These are phyloP conservation scores for Tetragonisca angustula DNA, from an alignment of 2,888 invertebrate genomes.

Conservation along the genomic window DNA sequence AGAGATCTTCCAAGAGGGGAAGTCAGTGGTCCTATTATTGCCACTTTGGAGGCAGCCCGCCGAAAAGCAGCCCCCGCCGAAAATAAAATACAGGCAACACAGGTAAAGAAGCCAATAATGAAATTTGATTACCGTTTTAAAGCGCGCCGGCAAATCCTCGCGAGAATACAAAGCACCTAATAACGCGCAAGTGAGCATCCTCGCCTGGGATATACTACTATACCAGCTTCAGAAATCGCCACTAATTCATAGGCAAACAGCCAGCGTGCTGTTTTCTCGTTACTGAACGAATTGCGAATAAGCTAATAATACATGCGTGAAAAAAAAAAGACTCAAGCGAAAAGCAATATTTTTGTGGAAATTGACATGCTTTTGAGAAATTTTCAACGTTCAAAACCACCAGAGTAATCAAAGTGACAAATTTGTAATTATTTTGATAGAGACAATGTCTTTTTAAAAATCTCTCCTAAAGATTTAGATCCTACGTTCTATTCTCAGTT, in stretches of 20 bases:
- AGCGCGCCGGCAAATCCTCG: slow-evolving; percentile 13
- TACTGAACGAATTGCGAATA: too few relatives aligned
- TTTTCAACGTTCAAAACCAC: too few relatives aligned
- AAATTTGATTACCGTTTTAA: slow-evolving; percentile 41
- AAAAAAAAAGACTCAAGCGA: too few relatives aligned
- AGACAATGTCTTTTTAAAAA: too few relatives aligned
- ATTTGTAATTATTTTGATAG: too few relatives aligned
- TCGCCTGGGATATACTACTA: neutral
- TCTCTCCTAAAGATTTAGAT: too few relatives aligned
- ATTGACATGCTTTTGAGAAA: too few relatives aligned
- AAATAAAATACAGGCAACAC: slow-evolving; percentile 13
- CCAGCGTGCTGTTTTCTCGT: neutral
- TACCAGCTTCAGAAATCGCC: neutral
- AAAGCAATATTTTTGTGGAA: too few relatives aligned
- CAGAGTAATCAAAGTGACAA: too few relatives aligned
- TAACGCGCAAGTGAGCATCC: slow-evolving; percentile 1
- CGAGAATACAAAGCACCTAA: slow-evolving; percentile 36
- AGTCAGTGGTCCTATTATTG: neutral
- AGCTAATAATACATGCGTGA: too few relatives aligned
- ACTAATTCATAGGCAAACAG: neutral
- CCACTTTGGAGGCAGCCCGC: neutral
- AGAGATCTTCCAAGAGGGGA: neutral
- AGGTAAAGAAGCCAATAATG: slow-evolving; percentile 31
- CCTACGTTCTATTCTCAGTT: too few relatives aligned
- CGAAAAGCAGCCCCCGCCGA: neutral